Conservation (phyloP, 1,140 invertebrate species). For the Diploscapter pachys region DNA sequence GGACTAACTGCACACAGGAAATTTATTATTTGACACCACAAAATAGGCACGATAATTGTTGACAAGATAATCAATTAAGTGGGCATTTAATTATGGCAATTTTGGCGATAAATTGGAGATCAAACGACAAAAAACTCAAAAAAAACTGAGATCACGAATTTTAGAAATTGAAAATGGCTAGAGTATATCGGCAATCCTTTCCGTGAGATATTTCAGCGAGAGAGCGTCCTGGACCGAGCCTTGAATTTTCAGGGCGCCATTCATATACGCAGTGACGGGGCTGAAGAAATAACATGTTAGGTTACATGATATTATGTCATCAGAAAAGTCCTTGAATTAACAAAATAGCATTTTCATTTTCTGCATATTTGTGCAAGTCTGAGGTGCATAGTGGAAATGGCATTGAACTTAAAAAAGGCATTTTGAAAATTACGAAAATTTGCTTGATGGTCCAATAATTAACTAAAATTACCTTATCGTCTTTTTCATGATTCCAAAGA, state of each 20-base stretch:
- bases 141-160: too few species aligned
- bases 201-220: slow-evolving; percentile 25
- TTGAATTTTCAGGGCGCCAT: slow-evolving; percentile 23
- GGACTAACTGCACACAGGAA: too few species aligned
- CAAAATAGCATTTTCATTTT: background rate
- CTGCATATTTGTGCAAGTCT: background rate
- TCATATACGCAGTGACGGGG: slow-evolving; percentile 32
- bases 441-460: too few species aligned
- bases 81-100: too few species aligned
- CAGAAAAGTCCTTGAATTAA: background rate
- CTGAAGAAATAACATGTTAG: background rate
- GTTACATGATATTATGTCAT: background rate
- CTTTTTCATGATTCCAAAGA: slow-evolving; percentile 14
- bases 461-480: background rate
- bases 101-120: too few species aligned
- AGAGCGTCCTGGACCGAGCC: slow-evolving; percentile 34
- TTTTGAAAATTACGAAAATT: too few species aligned
- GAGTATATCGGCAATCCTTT: slow-evolving; percentile 23
- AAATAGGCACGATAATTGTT: too few species aligned
- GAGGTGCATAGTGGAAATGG: too few species aligned
- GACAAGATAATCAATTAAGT: too few species aligned
- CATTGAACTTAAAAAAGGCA: too few species aligned
- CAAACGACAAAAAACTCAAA: too few species aligned
- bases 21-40: too few species aligned
- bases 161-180: background rate